These are phyloP conservation scores for Cremastobaeus sp. DNA, from an alignment of 2,888 invertebrate species.

Conservation along the genomic window DNA sequence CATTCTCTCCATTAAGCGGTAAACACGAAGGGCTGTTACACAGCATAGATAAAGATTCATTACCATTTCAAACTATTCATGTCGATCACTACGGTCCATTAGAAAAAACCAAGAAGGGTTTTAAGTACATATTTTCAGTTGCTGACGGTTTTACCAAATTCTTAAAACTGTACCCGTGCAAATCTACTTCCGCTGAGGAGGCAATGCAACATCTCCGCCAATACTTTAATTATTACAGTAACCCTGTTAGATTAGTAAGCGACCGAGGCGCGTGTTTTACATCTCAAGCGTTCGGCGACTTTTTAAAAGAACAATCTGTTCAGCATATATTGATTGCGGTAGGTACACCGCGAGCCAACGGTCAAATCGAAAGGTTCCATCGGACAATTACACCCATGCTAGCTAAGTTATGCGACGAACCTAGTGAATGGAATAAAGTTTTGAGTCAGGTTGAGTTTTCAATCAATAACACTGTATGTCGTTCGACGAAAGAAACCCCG, in stretches of 20 bases:
- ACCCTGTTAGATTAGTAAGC: constrained; percentile 67
- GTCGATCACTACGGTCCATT: constrained; percentile 35
- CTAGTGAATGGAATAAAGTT: constrained; percentile 5
- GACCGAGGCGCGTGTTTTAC: constrained; percentile 75
- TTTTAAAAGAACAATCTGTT: constrained; percentile 66
- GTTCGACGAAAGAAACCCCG: constrained; percentile 64
- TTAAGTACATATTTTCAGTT: constrained; percentile 35
- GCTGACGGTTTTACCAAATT: constrained; percentile 65
- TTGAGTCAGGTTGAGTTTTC: constrained; percentile 30
- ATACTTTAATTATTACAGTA: constrained; percentile 67
- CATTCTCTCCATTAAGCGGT: too few species aligned
- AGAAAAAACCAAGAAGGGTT: constrained; percentile 37
- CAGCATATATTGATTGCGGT: constrained; percentile 65
- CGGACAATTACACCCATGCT: constrained; percentile 57
- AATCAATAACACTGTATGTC: constrained; percentile 60
- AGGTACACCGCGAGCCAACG: constrained; percentile 69
- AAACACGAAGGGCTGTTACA: too few species aligned
- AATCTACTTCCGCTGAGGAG: constrained; percentile 52
- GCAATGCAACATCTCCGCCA: constrained; percentile 65
- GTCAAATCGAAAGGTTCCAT: constrained; percentile 71
- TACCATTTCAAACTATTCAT: neutral
- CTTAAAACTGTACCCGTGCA: constrained; percentile 20
- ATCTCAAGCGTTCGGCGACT: constrained; percentile 64
- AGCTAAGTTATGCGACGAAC: constrained; percentile 24
- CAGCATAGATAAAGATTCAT: too few species aligned